A percentile compares a stretch with the other conserved stretches of the same genome.
Evolutionary conservation across 2,113 vertebrate species (phyloP).

Genomic region (Lasiurus borealis): DNA sequence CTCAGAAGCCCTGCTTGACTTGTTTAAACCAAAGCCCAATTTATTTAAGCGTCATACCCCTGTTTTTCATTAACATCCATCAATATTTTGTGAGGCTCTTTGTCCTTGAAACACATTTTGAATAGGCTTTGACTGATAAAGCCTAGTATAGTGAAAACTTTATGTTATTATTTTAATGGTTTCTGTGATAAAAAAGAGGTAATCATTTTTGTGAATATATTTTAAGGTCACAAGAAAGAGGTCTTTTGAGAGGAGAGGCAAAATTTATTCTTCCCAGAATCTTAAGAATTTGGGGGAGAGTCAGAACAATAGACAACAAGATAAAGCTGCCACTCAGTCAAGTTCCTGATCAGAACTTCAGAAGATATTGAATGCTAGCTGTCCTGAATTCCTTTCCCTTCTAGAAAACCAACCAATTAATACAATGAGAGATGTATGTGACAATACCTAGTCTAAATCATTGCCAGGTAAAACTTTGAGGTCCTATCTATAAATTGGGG

Average conservation of each 20-base stretch:
- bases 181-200: background rate
- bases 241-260: background rate
- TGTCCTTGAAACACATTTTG: background rate
- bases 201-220: background rate
- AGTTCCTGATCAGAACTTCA: background rate
- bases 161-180: slow-evolving; percentile 8
- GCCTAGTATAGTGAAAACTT: background rate
- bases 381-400: background rate
- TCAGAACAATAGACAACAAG: background rate
- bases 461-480: background rate
- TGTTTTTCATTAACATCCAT: background rate
- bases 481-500: accelerated
- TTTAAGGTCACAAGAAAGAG: background rate
- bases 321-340: background rate
- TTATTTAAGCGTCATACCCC: background rate
- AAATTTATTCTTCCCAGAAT: background rate
- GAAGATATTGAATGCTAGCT: background rate
- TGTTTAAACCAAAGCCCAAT: background rate
- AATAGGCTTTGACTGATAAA: background rate
- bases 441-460: background rate
- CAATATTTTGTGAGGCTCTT: background rate
- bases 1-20: background rate
- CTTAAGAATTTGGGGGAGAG: background rate
- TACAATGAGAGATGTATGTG: background rate
- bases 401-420: background rate